Evolutionary conservation across 1,140 invertebrate genomes (phyloP).

Genomic region (Neelides sp.): DNA sequence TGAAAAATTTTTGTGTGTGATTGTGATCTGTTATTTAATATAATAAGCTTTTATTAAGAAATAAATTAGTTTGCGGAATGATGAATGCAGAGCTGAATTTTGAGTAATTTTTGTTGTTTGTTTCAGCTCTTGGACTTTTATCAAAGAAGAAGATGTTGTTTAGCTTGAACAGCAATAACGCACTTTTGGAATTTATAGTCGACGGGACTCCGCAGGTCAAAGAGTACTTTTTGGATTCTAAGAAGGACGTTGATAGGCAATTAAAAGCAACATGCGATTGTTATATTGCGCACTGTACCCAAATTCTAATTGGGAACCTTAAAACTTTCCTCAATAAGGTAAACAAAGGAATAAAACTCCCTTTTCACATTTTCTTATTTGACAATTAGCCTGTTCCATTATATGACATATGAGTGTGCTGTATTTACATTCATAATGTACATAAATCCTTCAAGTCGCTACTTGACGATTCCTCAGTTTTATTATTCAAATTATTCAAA

Average conservation of each 20-base stretch:
- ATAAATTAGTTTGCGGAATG: too few relatives aligned
- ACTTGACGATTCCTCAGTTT: background rate
- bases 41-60: too few relatives aligned
- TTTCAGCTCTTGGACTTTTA: conserved; percentile 62
- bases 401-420: too few relatives aligned
- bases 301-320: conserved; percentile 58
- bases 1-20: too few relatives aligned
- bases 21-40: too few relatives aligned
- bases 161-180: conserved; percentile 74
- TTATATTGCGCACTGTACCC: conserved; percentile 70
- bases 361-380: too few relatives aligned
- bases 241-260: conserved; percentile 85
- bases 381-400: too few relatives aligned
- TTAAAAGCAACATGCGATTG: conserved; percentile 81
- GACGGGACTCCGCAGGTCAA: conserved; percentile 83
- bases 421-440: too few relatives aligned
- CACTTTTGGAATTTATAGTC: conserved; percentile 77
- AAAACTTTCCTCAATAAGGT: conserved; percentile 61
- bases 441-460: too few relatives aligned
- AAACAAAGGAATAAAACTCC: too few relatives aligned
- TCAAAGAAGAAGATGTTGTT: conserved; percentile 78
- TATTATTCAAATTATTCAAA: background rate
- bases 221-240: conserved; percentile 81
- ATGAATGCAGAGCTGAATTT: too few relatives aligned
- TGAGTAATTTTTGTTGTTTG: conserved; percentile 10